Conservation (phyloP, 2,888 invertebrate species). For the Eilema depressum region DNA sequence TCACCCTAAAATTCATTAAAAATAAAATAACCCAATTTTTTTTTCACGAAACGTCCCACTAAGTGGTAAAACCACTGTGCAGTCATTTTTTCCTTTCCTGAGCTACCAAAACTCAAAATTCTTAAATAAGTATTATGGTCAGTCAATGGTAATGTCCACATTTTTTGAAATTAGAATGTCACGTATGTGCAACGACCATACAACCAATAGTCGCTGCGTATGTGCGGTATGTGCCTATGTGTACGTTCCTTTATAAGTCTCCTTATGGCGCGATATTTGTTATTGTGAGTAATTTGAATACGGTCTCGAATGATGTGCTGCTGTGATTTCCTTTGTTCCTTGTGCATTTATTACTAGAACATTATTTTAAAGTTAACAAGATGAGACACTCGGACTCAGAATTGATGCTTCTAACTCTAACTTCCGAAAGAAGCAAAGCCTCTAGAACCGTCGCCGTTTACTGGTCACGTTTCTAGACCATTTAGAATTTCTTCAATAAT, state of each 20-base stretch:
- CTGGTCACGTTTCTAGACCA: no score
- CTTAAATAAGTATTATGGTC: no score
- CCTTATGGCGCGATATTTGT: constrained; percentile 19
- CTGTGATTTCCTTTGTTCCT: constrained; percentile 20
- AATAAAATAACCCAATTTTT: no score
- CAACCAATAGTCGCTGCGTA: no score
- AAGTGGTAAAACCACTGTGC: no score
- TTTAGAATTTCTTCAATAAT: no score
- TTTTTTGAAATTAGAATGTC: neutral
- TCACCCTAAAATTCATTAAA: neutral
- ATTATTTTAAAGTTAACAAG: constrained; percentile 14
- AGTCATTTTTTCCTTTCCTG: neutral
- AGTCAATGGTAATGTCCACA: neutral
- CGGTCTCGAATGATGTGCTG: constrained; percentile 8
- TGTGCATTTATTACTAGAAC: constrained; percentile 6
- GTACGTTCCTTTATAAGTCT: constrained; percentile 4
- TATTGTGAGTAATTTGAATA: constrained; percentile 19
- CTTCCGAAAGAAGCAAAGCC: no score
- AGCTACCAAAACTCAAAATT: neutral
- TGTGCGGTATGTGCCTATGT: no score
- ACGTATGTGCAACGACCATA: no score
- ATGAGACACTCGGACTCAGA: neutral
- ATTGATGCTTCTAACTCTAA: neutral
- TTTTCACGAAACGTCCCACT: no score
- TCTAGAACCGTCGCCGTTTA: no score